Conservation (phyloP, 2,797 vertebrate species). For the Diceros bicornis region DNA sequence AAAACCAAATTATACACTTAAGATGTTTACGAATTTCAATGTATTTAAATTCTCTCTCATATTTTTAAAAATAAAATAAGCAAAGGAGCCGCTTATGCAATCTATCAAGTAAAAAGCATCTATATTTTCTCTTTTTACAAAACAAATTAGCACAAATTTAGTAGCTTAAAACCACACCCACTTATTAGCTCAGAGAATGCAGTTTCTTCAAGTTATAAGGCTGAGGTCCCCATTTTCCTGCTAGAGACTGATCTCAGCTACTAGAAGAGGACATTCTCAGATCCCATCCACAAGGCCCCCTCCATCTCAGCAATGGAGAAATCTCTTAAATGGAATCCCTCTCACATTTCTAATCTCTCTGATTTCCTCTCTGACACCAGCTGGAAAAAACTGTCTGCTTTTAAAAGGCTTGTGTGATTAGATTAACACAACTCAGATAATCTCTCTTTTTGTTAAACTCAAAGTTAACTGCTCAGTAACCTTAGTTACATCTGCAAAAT, state of each 20-base stretch:
- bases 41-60: neutral
- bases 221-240: too few relatives aligned
- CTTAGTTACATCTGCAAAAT: neutral
- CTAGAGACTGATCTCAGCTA: neutral
- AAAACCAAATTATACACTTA: neutral
- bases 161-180: neutral
- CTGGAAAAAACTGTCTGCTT: neutral
- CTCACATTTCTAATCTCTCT: neutral
- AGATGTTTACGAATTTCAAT: neutral
- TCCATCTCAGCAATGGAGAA: neutral
- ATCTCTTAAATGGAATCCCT: neutral
- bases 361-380: neutral
- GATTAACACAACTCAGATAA: neutral
- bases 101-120: neutral
- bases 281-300: neutral
- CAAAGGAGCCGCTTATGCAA: neutral
- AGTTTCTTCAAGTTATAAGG: too few relatives aligned
- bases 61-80: slow-evolving; percentile 51
- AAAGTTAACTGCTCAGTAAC: neutral
- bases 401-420: neutral
- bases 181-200: neutral
- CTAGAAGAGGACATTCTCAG: neutral
- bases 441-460: neutral
- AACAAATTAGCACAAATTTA: neutral
- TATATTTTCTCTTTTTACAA: neutral